Evolutionary conservation across 2,888 invertebrate species (phyloP), one percentile per base, ranked within the genome.

Genomic region (Dryobotodes eremita): DNA sequence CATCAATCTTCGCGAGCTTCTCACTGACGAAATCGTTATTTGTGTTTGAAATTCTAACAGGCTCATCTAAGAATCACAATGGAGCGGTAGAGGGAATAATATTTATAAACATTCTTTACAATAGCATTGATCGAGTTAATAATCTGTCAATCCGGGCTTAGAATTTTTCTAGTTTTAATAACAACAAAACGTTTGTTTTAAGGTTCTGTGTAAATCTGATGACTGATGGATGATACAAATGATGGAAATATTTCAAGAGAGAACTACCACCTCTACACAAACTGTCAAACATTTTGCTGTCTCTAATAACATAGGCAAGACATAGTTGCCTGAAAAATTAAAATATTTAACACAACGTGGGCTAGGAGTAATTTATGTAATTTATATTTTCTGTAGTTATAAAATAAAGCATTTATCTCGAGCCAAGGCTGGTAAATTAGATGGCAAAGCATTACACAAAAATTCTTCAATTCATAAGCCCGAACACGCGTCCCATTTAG

Each of bases 401-500:
- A 53, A 11, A 15, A 53, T 36, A 70, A 17, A n/a, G 17, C 36
- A 17, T 36, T 6, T 36, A 17, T 55, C 17, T 53, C 23, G 15
- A 69, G 53, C 11, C n/a, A n/a, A 20, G 36, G n/a, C 36, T 20
- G 42, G 4, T 20, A 20, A 62, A 77, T 82, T 15, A 77, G 15
- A 64, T 26, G 5, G 71, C 57, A 71, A 76, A 74, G 48, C 69
- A 64, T 68, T 5, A 31, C 10, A 71, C 74, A 68, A 74, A 83
- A 71, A 83, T 75, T 78, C 80, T 69, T 85, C 76, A 76, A 83
- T 82, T 80, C 75, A 71, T 65, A 76, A 70, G 46, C 72, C 55
- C 23, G 53, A 84, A 72, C 73, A 79, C 83, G 80, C 88, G 90
- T 89, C 86, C 92, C 89, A 94, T 93, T 94, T 93, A 91, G 85